Base-by-base conservation (phyloP, 1,140 invertebrate genomes). In the Thalassaphorura encarpata region DNA sequence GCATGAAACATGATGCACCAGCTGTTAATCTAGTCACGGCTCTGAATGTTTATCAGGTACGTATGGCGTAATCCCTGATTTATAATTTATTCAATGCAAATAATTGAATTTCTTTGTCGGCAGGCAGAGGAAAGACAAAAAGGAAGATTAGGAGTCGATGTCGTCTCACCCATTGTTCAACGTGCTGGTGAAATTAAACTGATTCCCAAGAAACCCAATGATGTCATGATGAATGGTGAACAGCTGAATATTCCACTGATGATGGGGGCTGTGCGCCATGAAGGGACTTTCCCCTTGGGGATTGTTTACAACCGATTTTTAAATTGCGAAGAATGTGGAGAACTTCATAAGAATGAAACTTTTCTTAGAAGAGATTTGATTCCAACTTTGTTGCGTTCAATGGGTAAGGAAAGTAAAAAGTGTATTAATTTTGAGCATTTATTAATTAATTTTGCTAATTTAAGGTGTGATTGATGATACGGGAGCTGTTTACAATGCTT, bases 191-290 rank as follows among this genome's bases (percentile, higher is more conserved):
- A 33, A 27, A 6, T 18, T 16, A 52, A 42, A 43, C 40, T 62
- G 21, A n/a, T 62, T 5, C 31, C 40, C 1, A 33, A 52, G 33
- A 23, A 46, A 16, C 56, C 56, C 19, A 6, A 18, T 11, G 23
- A 18, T 2, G 40, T 62, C 18, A 46, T 56, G 26, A 43, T 40
- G n/a, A 33, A 39, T 16, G 18, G 26, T 15, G 6, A 26, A 23
- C 47, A 62, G 43, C 23, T 40, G 5, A 53, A 62, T 41, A 47
- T 62, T 49, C 57, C 61, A 13, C 43, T 62, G n/a, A 43, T 62
- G 39, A 56, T 59, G 56, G 56, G 56, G n/a, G 13, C 61, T 6
- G 53, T 33, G 0, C 41, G 51, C n/a, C 61, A 62, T 27, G 61
- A 62, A 28, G 61, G 61, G 0, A 52, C 53, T 6, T 58, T 48